phyloP scores from a whole-genome alignment of 1,140 invertebrate genomes.

The Coenobita brevimanus region DNA sequence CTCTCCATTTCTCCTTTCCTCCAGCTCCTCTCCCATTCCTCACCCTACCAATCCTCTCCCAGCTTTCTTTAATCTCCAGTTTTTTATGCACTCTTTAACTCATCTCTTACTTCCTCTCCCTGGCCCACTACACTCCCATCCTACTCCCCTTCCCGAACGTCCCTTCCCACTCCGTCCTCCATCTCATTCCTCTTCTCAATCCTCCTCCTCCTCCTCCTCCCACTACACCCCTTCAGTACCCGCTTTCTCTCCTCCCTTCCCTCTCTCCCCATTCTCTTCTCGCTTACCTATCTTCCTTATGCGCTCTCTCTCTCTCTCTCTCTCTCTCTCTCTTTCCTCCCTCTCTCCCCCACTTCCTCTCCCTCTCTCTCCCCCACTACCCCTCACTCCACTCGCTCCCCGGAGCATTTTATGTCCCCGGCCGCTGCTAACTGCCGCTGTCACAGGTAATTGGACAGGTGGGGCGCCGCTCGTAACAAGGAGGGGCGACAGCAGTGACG shows the following conservation, averaged over 20 bases:
- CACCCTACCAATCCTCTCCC: background rate
- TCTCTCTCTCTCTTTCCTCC: background rate
- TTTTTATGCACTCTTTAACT: background rate
- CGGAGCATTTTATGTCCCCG: background rate
- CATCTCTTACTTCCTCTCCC: background rate
- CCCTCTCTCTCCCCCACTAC: background rate
- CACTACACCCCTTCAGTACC: too few relatives aligned
- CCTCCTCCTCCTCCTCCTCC: too few relatives aligned
- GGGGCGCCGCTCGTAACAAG: background rate
- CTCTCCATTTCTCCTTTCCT: background rate
- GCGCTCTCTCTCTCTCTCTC: background rate
- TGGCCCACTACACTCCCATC: too few relatives aligned
- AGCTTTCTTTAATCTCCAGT: background rate
- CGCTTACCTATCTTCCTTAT: background rate
- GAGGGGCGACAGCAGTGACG: background rate
- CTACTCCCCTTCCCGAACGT: too few relatives aligned
- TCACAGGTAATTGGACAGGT: constrained; percentile 38
- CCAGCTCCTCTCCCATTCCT: background rate
- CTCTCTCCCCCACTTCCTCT: background rate
- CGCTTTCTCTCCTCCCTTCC: too few relatives aligned
- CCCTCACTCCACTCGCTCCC: background rate
- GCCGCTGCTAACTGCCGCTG: constrained; percentile 17
- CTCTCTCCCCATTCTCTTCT: background rate
- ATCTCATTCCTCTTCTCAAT: background rate
- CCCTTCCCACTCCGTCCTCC: too few relatives aligned